phyloP scores from a whole-genome alignment of 1,140 invertebrate species.

The Nixonia krombeini region DNA sequence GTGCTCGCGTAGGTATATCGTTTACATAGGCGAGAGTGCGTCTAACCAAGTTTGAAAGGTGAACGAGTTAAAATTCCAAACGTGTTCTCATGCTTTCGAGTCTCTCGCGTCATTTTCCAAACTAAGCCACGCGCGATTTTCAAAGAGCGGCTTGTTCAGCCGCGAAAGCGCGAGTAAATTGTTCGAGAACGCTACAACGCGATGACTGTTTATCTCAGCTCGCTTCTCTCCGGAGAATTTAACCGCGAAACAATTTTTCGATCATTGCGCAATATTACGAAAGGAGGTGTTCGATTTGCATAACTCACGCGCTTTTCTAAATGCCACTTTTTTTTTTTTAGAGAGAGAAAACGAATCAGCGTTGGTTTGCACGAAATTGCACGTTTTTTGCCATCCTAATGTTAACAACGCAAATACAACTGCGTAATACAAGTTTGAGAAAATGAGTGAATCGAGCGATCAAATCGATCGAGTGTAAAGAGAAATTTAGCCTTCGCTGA shows the following conservation, averaged over 20 bases:
- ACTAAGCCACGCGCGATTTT: neutral
- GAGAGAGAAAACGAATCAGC: no score
- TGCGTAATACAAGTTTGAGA: slow-evolving; percentile 46
- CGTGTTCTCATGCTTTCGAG: slow-evolving; percentile 17
- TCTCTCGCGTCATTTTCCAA: slow-evolving; percentile 6
- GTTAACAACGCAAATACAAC: slow-evolving; percentile 27
- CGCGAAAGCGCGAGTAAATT: no score
- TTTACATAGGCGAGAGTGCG: slow-evolving; percentile 1
- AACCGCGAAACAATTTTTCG: no score
- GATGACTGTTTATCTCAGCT: no score
- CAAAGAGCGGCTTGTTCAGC: neutral
- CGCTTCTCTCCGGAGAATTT: no score
- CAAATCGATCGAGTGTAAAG: slow-evolving; percentile 45
- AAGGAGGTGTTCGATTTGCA: no score
- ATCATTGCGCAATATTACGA: no score
- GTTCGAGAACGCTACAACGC: slow-evolving; percentile 3
- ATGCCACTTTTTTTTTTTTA: no score
- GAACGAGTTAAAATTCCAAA: slow-evolving; percentile 35
- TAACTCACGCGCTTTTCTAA: no score
- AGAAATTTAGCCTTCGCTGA: slow-evolving; percentile 46
- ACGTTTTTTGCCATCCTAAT: no score
- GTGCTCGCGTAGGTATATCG: slow-evolving; percentile 1
- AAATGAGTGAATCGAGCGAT: slow-evolving; percentile 43
- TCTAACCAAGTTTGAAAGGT: slow-evolving; percentile 33
- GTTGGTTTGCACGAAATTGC: no score